Evolutionary conservation across 2,797 vertebrate genomes (phyloP).

Genomic region (Enteromius unitaeniatus): DNA sequence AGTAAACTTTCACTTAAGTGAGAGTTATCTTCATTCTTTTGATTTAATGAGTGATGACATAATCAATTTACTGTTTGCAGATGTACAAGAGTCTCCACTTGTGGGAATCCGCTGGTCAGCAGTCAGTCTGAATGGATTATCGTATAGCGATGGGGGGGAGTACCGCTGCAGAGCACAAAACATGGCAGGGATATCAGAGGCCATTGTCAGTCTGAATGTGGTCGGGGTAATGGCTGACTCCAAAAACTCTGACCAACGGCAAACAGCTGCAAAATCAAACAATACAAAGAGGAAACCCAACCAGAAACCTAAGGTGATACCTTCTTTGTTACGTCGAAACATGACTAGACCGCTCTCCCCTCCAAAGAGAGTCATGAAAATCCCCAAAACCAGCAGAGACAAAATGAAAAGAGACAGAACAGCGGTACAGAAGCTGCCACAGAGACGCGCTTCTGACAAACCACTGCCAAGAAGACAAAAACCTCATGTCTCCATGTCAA

Average conservation of each 20-base stretch:
- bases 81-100: conserved; percentile 88
- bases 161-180: conserved; percentile 93
- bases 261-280: conserved; percentile 13
- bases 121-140: conserved; percentile 88
- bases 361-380: conserved; percentile 24
- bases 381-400: conserved; percentile 38
- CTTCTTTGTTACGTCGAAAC: conserved; percentile 17
- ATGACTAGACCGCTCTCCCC: conserved; percentile 4
- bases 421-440: not conserved
- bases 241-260: conserved; percentile 15
- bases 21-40: not conserved
- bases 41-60: not conserved
- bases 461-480: conserved; percentile 15
- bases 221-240: conserved; percentile 76
- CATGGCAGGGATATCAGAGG: conserved; percentile 88
- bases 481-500: conserved; percentile 24
- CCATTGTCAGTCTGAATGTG: conserved; percentile 86
- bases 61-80: conserved; percentile 66
- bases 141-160: conserved; percentile 88
- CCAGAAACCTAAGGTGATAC: conserved; percentile 12
- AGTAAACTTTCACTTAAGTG: conserved; percentile 6
- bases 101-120: conserved; percentile 91
- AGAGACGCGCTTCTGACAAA: conserved; percentile 18
- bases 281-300: conserved; percentile 21
- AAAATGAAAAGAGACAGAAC: conserved; percentile 44